Evolutionary conservation across 1,140 invertebrate genomes (phyloP).

Genomic region (Diachasma alloeum): DNA sequence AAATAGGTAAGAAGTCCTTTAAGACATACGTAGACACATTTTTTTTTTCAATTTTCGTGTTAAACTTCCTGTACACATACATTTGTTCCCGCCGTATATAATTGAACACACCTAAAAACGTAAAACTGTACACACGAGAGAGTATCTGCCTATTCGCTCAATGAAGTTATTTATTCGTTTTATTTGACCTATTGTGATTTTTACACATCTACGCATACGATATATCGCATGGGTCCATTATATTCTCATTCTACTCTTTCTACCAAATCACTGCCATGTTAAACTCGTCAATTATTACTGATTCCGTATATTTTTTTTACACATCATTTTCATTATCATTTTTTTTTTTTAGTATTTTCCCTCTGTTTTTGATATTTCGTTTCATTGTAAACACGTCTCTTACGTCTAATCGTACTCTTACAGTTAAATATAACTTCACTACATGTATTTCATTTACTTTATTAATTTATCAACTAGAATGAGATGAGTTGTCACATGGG

Average conservation of each 20-base stretch:
- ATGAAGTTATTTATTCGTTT: conserved; percentile 7
- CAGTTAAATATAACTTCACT: not conserved
- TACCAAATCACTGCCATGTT: conserved; percentile 1
- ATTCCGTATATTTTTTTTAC: not conserved
- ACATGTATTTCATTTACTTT: conserved; percentile 1
- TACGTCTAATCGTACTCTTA: conserved; percentile 16
- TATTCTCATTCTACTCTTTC: not conserved
- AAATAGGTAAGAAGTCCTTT: conserved; percentile 5
- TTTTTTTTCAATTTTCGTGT: conserved; percentile 1
- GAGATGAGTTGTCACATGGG: conserved; percentile 3
- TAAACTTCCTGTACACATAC: conserved; percentile 41
- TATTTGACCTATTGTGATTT: conserved; percentile 14
- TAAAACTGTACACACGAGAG: conserved; percentile 45
- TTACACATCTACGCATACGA: not conserved
- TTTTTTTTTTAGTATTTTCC: not conserved
- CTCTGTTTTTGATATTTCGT: conserved; percentile 33
- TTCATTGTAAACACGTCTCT: conserved; percentile 30
- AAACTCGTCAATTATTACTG: conserved; percentile 4
- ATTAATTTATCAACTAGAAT: not conserved
- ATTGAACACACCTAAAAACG: conserved; percentile 56
- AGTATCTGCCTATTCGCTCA: conserved; percentile 15
- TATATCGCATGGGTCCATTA: not conserved
- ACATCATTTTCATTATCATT: conserved; percentile 1
- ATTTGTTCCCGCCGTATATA: conserved; percentile 56
- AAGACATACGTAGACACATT: conserved; percentile 3